phyloP scores from a whole-genome alignment of 2,888 invertebrate species.

The Plebejus melissa region DNA sequence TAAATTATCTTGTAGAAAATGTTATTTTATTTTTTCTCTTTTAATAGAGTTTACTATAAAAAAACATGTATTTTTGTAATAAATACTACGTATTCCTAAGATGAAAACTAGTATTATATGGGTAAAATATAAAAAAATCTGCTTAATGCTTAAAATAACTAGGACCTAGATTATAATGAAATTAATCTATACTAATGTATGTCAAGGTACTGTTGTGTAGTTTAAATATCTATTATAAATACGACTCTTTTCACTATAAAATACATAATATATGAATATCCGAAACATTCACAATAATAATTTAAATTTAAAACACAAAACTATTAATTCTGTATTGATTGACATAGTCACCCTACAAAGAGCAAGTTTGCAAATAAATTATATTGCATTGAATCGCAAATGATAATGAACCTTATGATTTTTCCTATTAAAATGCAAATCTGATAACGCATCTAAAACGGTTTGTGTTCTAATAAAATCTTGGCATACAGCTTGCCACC shows the following conservation, averaged over 20 bases:
- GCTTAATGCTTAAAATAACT: too few relatives aligned
- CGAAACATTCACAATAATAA: neutral
- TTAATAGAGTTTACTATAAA: too few relatives aligned
- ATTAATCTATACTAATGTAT: neutral
- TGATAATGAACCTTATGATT: neutral
- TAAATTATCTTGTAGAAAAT: neutral
- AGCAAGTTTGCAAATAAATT: conserved; percentile 12
- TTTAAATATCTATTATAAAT: neutral
- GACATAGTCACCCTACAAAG: conserved; percentile 28
- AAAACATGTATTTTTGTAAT: too few relatives aligned
- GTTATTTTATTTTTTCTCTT: too few relatives aligned
- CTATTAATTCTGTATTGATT: neutral
- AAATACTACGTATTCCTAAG: too few relatives aligned
- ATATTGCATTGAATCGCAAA: neutral
- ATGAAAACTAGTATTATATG: too few relatives aligned
- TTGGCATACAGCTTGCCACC: neutral
- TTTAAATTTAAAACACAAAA: neutral
- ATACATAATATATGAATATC: neutral
- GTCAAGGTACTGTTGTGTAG: neutral
- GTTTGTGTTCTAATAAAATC: neutral
- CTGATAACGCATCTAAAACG: neutral
- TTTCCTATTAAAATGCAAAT: neutral
- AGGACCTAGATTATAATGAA: neutral
- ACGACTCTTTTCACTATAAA: too few relatives aligned
- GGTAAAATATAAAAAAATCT: too few relatives aligned